Base-by-base conservation (phyloP, 2,797 vertebrate genomes). In the Acanthornis magna region DNA sequence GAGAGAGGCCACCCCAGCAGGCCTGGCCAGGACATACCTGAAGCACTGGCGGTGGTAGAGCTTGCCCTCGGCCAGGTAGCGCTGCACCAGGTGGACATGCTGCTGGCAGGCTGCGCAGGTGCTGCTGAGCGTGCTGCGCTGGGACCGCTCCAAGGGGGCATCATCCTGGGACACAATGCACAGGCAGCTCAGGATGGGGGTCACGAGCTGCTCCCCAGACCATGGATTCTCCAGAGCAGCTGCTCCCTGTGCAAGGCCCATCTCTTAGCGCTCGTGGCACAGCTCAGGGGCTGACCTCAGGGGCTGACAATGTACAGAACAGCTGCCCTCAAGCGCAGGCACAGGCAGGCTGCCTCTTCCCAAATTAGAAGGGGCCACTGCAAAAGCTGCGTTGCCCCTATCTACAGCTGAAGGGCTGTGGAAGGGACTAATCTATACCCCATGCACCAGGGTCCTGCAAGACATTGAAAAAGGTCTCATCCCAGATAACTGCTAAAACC, bases 11-110 rank as follows among this genome's bases (percentile, higher is more conserved):
- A 0, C 7, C 10, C 36, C 60, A 16, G 2, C 58, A 10, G 8
- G 29, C 34, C 65, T 34, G 63, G 60, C 77, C 48, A 27, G 0
- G 1, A 43, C 96, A 25, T 96, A 99, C 99, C 99, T 99, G 98
- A 99, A 99, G 96, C 99, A 99, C 97, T 99, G 99, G 62, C 99
- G 98, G 96, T 99, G 99, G 98, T 99, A 99, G 66, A 99, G 98
- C 96, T 98, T 99, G 92, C 99, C 98, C 18, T 99, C 99, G 0
- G 98, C 98, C 96, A 99, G 98, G 96, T 98, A 98, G 82, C 99
- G 98, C 98, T 99, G 99, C 91, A 99, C 99, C 97, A 99, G 98
- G 88, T 99, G 99, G 74, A 99, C 99, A 1, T 99, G 99, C 91
- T 98, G 98, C 94, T 97, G 98, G 95, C 99, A 99, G 97, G 98